Evolutionary conservation across 2,113 vertebrate species (phyloP).

Genomic region (Pseudorectes ferrugineus): DNA sequence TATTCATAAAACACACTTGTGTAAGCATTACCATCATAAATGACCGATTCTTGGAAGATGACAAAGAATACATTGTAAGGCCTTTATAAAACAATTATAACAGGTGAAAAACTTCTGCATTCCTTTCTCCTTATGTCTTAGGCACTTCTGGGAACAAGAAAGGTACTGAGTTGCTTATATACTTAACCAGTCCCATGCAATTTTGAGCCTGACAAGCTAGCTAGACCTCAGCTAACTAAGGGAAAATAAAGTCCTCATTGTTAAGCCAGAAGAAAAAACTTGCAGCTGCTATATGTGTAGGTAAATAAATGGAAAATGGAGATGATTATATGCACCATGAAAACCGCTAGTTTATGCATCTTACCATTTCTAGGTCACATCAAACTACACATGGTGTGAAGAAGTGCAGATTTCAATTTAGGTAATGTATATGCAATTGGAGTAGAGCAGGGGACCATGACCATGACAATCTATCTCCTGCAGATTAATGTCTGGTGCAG

Average conservation of each 20-base stretch:
- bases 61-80: slow-evolving; percentile 68
- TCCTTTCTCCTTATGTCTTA: slow-evolving; percentile 71
- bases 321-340: slow-evolving; percentile 45
- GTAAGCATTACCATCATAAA: slow-evolving; percentile 59
- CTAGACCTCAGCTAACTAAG: slow-evolving; percentile 13
- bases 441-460: slow-evolving; percentile 65
- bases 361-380: slow-evolving; percentile 52
- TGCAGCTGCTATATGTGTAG: slow-evolving; percentile 61
- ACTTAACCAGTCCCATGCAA: slow-evolving; percentile 29
- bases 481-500: slow-evolving; percentile 72
- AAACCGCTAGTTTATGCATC: slow-evolving; percentile 46
- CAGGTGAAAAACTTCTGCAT: slow-evolving; percentile 78
- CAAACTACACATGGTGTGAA: slow-evolving; percentile 53
- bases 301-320: slow-evolving; percentile 57
- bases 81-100: slow-evolving; percentile 67
- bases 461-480: slow-evolving; percentile 68
- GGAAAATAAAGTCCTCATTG: slow-evolving; percentile 68
- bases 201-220: slow-evolving; percentile 47
- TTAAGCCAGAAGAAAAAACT: slow-evolving; percentile 55
- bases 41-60: slow-evolving; percentile 70
- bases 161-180: slow-evolving; percentile 56
- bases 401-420: slow-evolving; percentile 73
- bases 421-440: slow-evolving; percentile 64
- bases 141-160: slow-evolving; percentile 67
- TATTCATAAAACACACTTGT: slow-evolving; percentile 51